A percentile compares a stretch with the other conserved stretches of the same genome.
phyloP scores from a whole-genome alignment of 2,113 vertebrate genomes.

The Balaeniceps rex region DNA sequence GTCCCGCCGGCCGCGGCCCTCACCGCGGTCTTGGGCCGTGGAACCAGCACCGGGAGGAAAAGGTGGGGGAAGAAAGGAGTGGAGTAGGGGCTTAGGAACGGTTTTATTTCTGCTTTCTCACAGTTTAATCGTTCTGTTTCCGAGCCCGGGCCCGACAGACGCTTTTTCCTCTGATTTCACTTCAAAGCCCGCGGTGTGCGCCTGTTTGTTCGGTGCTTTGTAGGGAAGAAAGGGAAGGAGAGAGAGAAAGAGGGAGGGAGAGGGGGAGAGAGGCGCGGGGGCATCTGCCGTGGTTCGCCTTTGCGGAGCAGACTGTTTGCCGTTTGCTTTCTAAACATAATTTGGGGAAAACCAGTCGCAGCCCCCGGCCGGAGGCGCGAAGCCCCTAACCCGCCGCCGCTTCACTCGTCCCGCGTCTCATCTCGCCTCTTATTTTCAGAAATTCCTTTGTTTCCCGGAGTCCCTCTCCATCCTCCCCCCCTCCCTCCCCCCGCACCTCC shows the following conservation, averaged over 20 bases:
- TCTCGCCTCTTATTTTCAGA: neutral
- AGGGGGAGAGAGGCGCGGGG: no score
- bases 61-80: no score
- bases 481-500: neutral
- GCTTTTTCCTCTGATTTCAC: neutral
- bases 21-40: neutral
- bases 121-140: neutral
- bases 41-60: neutral
- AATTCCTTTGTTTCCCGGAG: constrained; percentile 41
- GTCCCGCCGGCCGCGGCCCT: neutral
- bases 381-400: neutral
- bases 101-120: neutral
- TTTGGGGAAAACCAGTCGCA: neutral
- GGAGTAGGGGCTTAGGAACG: neutral
- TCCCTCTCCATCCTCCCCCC: neutral
- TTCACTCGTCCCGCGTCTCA: neutral
- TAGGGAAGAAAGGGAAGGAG: no score
- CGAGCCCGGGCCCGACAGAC: neutral
- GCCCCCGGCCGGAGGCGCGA: no score
- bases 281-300: neutral
- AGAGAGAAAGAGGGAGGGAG: no score
- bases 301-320: fast-evolving
- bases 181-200: neutral
- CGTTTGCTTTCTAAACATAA: neutral
- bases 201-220: neutral